Evolutionary conservation across 1,140 invertebrate species (phyloP).

Genomic region (Drosophila sucinea): DNA sequence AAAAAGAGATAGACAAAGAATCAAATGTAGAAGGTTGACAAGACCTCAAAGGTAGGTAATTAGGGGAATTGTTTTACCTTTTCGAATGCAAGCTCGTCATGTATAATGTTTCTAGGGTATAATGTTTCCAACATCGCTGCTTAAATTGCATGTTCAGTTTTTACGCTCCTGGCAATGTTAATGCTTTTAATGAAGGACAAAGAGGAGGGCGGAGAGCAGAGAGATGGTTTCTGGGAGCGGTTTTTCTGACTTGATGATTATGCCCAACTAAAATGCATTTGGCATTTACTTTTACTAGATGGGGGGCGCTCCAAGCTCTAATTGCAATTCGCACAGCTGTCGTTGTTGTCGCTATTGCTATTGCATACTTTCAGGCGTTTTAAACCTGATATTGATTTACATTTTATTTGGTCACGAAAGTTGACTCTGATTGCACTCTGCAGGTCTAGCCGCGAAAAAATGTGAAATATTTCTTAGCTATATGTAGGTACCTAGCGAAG

Average conservation of each 20-base stretch:
- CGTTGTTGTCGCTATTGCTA: background rate
- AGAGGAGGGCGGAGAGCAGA: slow-evolving; percentile 6
- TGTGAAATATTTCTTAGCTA: slow-evolving; percentile 46
- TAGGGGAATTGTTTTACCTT: background rate
- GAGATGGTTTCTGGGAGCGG: slow-evolving; percentile 32
- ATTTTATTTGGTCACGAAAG: slow-evolving; percentile 15
- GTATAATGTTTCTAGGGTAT: slow-evolving; percentile 13
- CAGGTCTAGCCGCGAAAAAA: slow-evolving; percentile 39
- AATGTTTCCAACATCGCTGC: slow-evolving; percentile 22
- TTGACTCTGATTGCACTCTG: slow-evolving; percentile 35
- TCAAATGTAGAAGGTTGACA: background rate
- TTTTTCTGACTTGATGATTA: slow-evolving; percentile 39
- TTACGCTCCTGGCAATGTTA: slow-evolving; percentile 58
- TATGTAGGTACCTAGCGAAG: slow-evolving; percentile 29
- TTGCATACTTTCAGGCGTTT: slow-evolving; percentile 40
- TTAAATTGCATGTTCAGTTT: slow-evolving; percentile 73
- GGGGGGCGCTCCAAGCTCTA: background rate
- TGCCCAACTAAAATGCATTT: slow-evolving; percentile 52
- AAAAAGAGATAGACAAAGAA: background rate
- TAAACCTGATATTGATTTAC: slow-evolving; percentile 53
- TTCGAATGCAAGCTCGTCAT: background rate
- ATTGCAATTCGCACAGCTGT: slow-evolving; percentile 20
- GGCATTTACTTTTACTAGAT: slow-evolving; percentile 50
- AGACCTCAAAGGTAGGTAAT: background rate
- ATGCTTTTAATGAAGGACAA: slow-evolving; percentile 65